phyloP scores from a whole-genome alignment of 2,888 invertebrate genomes.

The Drosophila pullipes region DNA sequence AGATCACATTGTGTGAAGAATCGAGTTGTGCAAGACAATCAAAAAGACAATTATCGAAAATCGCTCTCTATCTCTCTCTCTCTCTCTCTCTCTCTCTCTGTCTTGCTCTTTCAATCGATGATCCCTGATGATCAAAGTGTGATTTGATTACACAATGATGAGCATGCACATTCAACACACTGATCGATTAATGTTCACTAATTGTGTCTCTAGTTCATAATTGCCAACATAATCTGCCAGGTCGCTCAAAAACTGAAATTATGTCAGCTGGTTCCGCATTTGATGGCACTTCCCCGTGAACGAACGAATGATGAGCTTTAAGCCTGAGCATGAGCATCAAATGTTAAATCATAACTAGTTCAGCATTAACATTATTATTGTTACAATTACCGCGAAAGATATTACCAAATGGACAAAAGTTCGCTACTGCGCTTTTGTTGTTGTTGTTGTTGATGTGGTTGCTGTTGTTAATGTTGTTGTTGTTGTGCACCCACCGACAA shows the following conservation, averaged over 20 bases:
- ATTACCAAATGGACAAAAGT: conserved; percentile 66
- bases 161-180: conserved; percentile 16
- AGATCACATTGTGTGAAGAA: conserved; percentile 30
- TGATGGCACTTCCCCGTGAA: conserved; percentile 43
- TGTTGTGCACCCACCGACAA: conserved; percentile 45
- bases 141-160: conserved; percentile 25
- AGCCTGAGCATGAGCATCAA: background rate
- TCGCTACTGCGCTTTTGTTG: conserved; percentile 42
- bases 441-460: conserved; percentile 21
- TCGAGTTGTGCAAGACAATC: conserved; percentile 42
- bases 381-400: conserved; percentile 65
- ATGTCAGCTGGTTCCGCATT: conserved; percentile 71
- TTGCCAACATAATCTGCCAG: conserved; percentile 25
- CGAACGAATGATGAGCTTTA: conserved; percentile 38
- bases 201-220: conserved; percentile 32
- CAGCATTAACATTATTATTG: conserved; percentile 51
- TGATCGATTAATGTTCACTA: conserved; percentile 18
- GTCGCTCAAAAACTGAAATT: conserved; percentile 34
- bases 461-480: conserved; percentile 27
- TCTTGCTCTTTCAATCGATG: background rate
- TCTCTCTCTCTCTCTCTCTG: background rate
- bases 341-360: conserved; percentile 30
- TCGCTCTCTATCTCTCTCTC: conserved; percentile 18
- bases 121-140: conserved; percentile 15
- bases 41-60: conserved; percentile 10